Base-by-base conservation (phyloP, 1,140 invertebrate species). In the Forficula auricularia region DNA sequence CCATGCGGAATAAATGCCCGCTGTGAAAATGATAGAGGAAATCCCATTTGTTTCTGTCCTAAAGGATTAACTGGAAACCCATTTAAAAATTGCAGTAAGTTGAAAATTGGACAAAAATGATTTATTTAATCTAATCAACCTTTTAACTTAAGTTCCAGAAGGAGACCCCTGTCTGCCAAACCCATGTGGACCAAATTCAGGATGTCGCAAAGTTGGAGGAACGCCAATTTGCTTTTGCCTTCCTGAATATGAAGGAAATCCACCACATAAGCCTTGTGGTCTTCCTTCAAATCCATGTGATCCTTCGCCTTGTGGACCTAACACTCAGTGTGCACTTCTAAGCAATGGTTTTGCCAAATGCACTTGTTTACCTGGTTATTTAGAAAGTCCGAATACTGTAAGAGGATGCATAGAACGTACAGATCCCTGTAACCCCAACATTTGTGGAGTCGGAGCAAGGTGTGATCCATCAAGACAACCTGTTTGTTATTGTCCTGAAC, bases 21-120 rank as follows among this genome's bases (percentile, higher is more conserved):
- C 35, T 90, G 87, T 57, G 83, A 90, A 65, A 68, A 77, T 32
- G 81, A 87, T 52, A 77, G 83, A 53, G 85, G 82, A 45, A 82
- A 77, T 62, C 82, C 83, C 1, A 82, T 90, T 48, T 89, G 87
- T 54, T 86, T 74, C 60, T 92, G 87, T 58, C 84, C 84, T 0
- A 83, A 84, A 57, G 83, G 84, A 49, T 65, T 82, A 41, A 90
- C 85, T 9, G 86, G 87, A 61, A 88, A 89, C 71, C 87, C 87
- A 10, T 90, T 89, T 54, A 74, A 81, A 47, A 82, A 79, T 63
- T 90, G 85, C 68, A 85, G 84, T 89, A 74, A 71, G 81, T 85
- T 3, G n/a, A 13, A n/a, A 36, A 39, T 40, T 40, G 3, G 22
- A 39, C 19, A 40, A 19, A 34, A 27, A 9, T 38, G 13, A 16